Evolutionary conservation across 2,888 invertebrate genomes (phyloP).

Genomic region (Lacanobia oleracea): DNA sequence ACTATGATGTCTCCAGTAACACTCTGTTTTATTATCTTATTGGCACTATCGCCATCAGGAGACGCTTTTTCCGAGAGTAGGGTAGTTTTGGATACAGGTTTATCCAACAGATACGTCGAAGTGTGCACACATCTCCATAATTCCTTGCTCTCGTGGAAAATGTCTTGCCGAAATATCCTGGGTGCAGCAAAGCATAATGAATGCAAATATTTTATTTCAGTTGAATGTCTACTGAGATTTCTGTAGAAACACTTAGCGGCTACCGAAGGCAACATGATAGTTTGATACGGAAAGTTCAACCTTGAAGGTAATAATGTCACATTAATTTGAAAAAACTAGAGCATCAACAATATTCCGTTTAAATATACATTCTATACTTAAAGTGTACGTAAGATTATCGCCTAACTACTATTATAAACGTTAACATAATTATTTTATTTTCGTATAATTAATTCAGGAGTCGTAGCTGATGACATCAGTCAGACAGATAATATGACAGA

Average conservation of each 20-base stretch:
- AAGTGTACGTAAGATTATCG: conserved; percentile 35
- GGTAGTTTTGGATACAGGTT: conserved; percentile 70
- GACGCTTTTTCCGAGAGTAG: conserved; percentile 52
- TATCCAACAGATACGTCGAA: conserved; percentile 76
- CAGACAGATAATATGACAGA: conserved; percentile 16
- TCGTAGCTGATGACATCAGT: conserved; percentile 38
- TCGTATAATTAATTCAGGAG: conserved; percentile 22
- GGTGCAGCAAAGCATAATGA: conserved; percentile 72
- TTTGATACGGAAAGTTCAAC: conserved; percentile 62
- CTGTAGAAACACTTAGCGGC: conserved; percentile 81
- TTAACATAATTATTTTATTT: conserved; percentile 45
- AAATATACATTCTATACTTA: conserved; percentile 58
- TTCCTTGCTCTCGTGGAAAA: conserved; percentile 64
- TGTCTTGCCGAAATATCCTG: conserved; percentile 69
- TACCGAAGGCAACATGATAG: conserved; percentile 81
- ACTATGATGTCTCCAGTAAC: conserved; percentile 81
- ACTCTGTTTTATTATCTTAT: conserved; percentile 77
- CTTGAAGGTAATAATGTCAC: conserved; percentile 59
- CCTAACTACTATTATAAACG: conserved; percentile 47
- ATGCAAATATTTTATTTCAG: conserved; percentile 79
- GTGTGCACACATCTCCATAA: conserved; percentile 75
- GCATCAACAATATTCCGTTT: conserved; percentile 24
- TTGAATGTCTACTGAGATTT: conserved; percentile 78
- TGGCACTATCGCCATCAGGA: conserved; percentile 59
- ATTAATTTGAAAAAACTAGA: conserved; percentile 36